Evolutionary conservation across 2,888 invertebrate species (phyloP), one percentile per base, ranked within the genome.

Genomic region (Gryllus longicercus): DNA sequence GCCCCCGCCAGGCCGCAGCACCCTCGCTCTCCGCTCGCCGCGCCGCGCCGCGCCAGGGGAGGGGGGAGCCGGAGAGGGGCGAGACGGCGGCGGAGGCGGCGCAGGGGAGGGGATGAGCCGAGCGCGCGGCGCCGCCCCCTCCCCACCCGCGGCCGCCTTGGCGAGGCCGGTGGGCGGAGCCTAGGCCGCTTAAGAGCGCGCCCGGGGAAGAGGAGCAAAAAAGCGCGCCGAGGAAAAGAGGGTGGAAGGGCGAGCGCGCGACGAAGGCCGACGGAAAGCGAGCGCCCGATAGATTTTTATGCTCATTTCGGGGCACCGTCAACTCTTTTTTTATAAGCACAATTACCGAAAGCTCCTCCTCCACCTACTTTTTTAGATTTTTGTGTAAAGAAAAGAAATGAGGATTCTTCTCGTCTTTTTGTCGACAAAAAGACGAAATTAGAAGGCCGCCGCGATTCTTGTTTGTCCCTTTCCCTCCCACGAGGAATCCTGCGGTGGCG

Each of bases 231-330:
- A 63, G 63, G 63, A 63, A 63, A 63, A 63, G 63, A 63, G 63
- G 63, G 63, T 63, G 63, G 63, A 63, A 63, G 63, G 63, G 63
- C 14, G 63, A 63, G 63, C 14, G 63, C 14, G 63, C 14, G 63
- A 63, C 14, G 63, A 63, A 63, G 16, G 63, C 63, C 14, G 63
- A 63, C 63, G 63, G 63, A 63, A 63, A 63, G 63, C 63, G 63
- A 63, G 63, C 63, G 63, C 63, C 16, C 63, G 63, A 63, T 63
- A 63, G 63, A 63, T 63, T 63, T 63, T 63, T 63, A 63, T 63
- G 63, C 63, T 63, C 63, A 63, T 63, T 63, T 63, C 63, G n/a
- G 63, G 63, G 63, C 63, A n/a, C 63, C 63, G 63, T 63, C 63
- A 63, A 63, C 63, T 63, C 63, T 63, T 63, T 63, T 63, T 63